phyloP scores from a whole-genome alignment of 1,140 invertebrate genomes.

The Apis cerana region DNA sequence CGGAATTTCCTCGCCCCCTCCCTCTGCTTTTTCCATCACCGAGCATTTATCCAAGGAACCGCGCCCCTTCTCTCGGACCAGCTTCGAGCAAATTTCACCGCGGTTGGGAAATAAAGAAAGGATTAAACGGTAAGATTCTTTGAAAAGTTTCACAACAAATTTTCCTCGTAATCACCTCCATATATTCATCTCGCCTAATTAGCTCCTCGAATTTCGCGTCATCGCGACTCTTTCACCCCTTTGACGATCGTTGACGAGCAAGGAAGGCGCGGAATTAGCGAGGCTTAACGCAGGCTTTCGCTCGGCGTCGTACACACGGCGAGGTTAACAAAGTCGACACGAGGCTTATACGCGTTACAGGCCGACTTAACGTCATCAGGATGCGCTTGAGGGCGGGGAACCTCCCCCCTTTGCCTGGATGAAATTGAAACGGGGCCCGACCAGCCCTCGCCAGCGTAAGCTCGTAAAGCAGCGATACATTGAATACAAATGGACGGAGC shows the following conservation, averaged over 20 bases:
- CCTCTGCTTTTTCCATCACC: neutral
- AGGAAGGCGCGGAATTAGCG: constrained; percentile 12
- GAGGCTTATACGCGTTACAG: constrained; percentile 73
- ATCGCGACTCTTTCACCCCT: too few relatives aligned
- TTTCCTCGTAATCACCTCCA: too few relatives aligned
- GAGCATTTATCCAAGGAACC: constrained; percentile 14
- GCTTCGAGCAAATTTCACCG: neutral
- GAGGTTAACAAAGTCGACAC: constrained; percentile 46
- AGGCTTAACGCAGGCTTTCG: constrained; percentile 18
- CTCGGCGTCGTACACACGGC: constrained; percentile 31
- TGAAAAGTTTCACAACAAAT: too few relatives aligned
- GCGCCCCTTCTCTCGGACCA: neutral
- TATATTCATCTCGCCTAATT: too few relatives aligned
- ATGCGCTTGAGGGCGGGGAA: constrained; percentile 75
- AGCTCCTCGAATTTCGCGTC: too few relatives aligned
- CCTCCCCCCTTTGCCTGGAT: constrained; percentile 60
- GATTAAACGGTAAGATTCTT: too few relatives aligned
- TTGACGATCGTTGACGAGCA: neutral
- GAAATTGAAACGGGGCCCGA: constrained; percentile 77
- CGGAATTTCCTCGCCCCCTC: constrained; percentile 16
- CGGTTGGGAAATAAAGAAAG: neutral
- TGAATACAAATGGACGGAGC: constrained; percentile 81
- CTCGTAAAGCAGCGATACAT: constrained; percentile 81
- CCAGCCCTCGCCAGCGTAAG: constrained; percentile 73
- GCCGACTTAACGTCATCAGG: constrained; percentile 75